These are phyloP conservation scores for Drosophila quadrilineata DNA, from an alignment of 1,140 invertebrate species.

Conservation along the genomic window DNA sequence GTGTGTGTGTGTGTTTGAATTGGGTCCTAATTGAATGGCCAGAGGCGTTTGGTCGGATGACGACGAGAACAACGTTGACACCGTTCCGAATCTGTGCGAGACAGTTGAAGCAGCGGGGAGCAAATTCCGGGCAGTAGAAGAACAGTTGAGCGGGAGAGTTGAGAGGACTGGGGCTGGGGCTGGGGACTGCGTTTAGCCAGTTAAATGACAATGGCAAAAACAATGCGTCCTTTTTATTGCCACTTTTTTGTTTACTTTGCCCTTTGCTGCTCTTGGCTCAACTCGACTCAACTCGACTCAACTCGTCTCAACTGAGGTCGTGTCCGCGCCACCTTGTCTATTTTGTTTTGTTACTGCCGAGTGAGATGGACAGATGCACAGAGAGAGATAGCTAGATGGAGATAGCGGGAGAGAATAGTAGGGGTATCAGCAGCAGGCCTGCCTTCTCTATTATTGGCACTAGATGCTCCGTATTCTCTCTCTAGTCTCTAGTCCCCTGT, in stretches of 20 bases:
- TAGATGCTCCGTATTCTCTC: too few relatives aligned
- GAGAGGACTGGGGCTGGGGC: not conserved
- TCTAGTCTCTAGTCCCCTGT: too few relatives aligned
- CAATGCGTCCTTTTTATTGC: slow-evolving; percentile 41
- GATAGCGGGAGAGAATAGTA: too few relatives aligned
- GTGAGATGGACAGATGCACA: too few relatives aligned
- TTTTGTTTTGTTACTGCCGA: not conserved
- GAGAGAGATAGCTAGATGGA: too few relatives aligned
- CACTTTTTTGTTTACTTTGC: slow-evolving; percentile 26
- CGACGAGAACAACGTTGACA: slow-evolving; percentile 20
- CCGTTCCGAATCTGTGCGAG: slow-evolving; percentile 14
- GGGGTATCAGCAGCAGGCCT: too few relatives aligned
- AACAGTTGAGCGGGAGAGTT: not conserved
- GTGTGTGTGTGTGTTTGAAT: slow-evolving; percentile 57
- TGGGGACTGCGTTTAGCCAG: slow-evolving; percentile 4
- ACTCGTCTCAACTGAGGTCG: too few relatives aligned
- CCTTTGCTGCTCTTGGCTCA: slow-evolving; percentile 2
- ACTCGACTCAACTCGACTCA: too few relatives aligned
- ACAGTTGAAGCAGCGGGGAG: not conserved
- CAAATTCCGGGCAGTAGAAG: not conserved
- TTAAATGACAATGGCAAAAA: slow-evolving; percentile 35
- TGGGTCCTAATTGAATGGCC: slow-evolving; percentile 72
- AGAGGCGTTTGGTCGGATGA: slow-evolving; percentile 48
- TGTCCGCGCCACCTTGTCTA: not conserved
- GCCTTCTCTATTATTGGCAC: too few relatives aligned